phyloP scores from a whole-genome alignment of 2,797 vertebrate genomes.

The Buphagus erythrorhynchus region DNA sequence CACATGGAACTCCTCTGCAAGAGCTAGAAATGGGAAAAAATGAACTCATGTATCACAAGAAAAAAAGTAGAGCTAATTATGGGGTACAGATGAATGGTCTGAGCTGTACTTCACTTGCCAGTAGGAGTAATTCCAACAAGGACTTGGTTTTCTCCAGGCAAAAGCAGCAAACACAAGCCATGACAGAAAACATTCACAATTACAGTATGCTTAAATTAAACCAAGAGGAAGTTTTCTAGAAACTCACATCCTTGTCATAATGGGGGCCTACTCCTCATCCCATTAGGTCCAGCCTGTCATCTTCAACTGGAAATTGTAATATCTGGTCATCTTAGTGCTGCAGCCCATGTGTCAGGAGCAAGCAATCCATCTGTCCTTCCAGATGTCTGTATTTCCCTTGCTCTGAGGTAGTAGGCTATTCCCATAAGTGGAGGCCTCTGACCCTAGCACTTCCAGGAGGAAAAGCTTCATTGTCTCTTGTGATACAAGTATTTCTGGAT shows the following conservation, averaged over 20 bases:
- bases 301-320: neutral
- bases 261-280: neutral
- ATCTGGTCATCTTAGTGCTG: neutral
- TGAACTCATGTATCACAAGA: rapidly evolving
- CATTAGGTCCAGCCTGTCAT: neutral
- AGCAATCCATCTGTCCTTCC: neutral
- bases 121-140: neutral
- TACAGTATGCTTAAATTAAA: neutral
- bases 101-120: neutral
- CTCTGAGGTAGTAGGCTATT: neutral
- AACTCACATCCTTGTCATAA: neutral
- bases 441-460: neutral
- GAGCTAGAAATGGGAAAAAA: neutral
- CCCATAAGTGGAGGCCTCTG: neutral
- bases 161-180: neutral
- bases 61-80: neutral
- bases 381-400: neutral
- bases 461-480: neutral
- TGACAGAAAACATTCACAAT: neutral
- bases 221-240: neutral
- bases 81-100: neutral
- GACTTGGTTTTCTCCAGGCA: neutral
- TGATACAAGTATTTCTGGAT: neutral
- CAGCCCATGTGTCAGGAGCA: neutral
- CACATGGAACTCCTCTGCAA: rapidly evolving